Conservation (phyloP, 2,888 invertebrate genomes). For the Agrilus mali region DNA sequence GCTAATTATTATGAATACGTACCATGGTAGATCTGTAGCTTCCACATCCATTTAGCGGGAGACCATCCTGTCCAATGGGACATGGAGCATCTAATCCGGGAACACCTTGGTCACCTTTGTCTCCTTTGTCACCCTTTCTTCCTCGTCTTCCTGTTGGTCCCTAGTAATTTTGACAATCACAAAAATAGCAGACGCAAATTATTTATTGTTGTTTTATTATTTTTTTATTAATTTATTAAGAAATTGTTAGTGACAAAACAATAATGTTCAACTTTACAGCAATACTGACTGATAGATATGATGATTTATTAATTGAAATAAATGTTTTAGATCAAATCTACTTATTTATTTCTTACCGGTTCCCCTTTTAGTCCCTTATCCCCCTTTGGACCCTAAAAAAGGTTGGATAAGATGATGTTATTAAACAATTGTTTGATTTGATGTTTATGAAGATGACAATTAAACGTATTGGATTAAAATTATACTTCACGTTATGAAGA, state of each 20-base stretch:
- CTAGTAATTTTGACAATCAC: constrained; percentile 34
- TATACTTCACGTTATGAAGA: too few relatives aligned
- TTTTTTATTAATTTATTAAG: too few relatives aligned
- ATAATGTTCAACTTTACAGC: neutral
- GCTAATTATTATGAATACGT: too few relatives aligned
- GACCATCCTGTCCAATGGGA: constrained; percentile 89
- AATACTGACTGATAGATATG: too few relatives aligned
- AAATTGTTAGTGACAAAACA: constrained; percentile 4
- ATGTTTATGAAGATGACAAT: constrained; percentile 1
- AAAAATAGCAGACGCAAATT: neutral
- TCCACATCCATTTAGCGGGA: constrained; percentile 92
- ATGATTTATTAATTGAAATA: neutral
- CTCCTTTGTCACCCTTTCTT: constrained; percentile 82
- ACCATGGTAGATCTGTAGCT: constrained; percentile 32
- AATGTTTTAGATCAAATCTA: neutral
- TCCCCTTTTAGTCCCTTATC: constrained; percentile 82
- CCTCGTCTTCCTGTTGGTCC: constrained; percentile 84
- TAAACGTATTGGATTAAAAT: neutral
- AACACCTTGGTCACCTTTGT: constrained; percentile 91
- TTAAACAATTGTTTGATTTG: constrained; percentile 1
- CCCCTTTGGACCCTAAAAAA: constrained; percentile 72
- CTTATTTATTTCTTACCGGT: constrained; percentile 47
- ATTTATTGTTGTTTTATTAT: too few relatives aligned
- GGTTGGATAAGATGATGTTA: constrained; percentile 6
- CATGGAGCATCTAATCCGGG: constrained; percentile 98